These are phyloP conservation scores for Platycnemis pennipes DNA, from an alignment of 2,888 invertebrate genomes.

Conservation along the genomic window DNA sequence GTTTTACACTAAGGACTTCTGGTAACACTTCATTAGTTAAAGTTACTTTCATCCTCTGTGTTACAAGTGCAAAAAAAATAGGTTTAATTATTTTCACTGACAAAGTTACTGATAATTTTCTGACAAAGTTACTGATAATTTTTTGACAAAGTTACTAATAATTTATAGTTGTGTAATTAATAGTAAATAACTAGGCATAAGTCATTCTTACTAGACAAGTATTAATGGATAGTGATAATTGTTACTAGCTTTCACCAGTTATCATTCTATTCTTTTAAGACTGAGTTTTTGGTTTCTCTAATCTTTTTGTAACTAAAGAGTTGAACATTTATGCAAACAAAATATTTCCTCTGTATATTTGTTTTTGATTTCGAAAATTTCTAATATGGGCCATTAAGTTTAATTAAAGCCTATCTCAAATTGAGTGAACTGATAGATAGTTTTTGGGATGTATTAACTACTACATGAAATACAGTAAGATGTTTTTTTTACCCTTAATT, in stretches of 20 bases:
- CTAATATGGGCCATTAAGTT: background rate
- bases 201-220: background rate
- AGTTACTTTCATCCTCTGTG: background rate
- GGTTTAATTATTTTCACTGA: background rate
- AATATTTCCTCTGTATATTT: background rate
- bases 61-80: background rate
- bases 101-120: too few species aligned
- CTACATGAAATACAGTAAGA: too few species aligned
- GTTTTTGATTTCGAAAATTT: background rate
- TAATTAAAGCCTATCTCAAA: background rate
- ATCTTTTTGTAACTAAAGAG: background rate
- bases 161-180: slow-evolving; percentile 1
- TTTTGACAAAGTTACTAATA: too few species aligned
- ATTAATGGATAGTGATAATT: background rate
- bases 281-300: background rate
- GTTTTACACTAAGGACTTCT: background rate
- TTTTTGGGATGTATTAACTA: too few species aligned
- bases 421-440: too few species aligned
- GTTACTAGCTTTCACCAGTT: background rate
- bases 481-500: too few species aligned
- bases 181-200: background rate
- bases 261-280: background rate
- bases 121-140: background rate
- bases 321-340: background rate
- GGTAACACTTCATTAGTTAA: background rate